phyloP scores from a whole-genome alignment of 2,888 invertebrate species.

The Encarsia formosa region DNA sequence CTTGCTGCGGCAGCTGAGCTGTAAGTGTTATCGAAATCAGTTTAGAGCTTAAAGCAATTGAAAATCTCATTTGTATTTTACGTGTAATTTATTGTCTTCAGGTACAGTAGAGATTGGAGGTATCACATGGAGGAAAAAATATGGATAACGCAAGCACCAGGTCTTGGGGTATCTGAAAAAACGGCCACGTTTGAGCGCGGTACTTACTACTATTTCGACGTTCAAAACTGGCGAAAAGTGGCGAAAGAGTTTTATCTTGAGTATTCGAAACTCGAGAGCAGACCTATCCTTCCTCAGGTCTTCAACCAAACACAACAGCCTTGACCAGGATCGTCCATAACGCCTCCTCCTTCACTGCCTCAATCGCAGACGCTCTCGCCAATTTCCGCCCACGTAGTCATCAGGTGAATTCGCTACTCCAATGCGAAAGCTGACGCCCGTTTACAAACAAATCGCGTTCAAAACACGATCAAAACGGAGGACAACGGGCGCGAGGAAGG shows the following conservation, averaged over 20 bases:
- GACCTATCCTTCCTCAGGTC: constrained; percentile 72
- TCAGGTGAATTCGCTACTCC: constrained; percentile 20
- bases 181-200: constrained; percentile 95
- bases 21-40: constrained; percentile 75
- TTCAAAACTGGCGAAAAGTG: constrained; percentile 98
- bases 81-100: constrained; percentile 50
- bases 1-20: constrained; percentile 94
- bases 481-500: constrained; percentile 2
- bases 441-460: neutral
- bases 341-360: constrained; percentile 22
- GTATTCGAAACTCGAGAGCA: constrained; percentile 96
- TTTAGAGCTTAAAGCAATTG: no score
- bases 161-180: constrained; percentile 91
- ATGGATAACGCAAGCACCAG: constrained; percentile 97
- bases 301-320: constrained; percentile 58
- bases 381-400: constrained; percentile 21
- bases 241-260: constrained; percentile 98
- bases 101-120: constrained; percentile 98
- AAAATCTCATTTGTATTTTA: no score
- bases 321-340: constrained; percentile 44
- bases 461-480: neutral
- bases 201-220: constrained; percentile 99
- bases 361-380: constrained; percentile 15
- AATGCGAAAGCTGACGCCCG: neutral
- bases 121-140: constrained; percentile 99